A percentile compares a stretch with the other conserved stretches of the same genome.
Evolutionary conservation across 2,888 invertebrate species (phyloP).

Genomic region (Mesorhabditis spiculigera): DNA sequence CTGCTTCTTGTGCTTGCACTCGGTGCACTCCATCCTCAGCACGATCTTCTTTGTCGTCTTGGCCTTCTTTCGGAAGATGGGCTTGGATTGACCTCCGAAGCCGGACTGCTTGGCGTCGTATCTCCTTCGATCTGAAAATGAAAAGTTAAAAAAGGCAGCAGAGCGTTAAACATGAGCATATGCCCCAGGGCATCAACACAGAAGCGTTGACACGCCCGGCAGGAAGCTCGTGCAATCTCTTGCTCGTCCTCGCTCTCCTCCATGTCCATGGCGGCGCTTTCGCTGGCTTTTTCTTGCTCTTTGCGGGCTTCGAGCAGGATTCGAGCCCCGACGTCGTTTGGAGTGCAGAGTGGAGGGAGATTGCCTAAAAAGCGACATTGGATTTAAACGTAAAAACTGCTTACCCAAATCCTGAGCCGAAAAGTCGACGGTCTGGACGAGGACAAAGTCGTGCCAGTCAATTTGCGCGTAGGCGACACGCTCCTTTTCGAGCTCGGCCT

Average conservation of each 20-base stretch:
- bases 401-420: slow-evolving; percentile 85
- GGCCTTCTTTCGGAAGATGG: slow-evolving; percentile 94
- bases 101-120: slow-evolving; percentile 99
- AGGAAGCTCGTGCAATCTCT: slow-evolving; percentile 4
- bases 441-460: slow-evolving; percentile 99
- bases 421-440: slow-evolving; percentile 98
- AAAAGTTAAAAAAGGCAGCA: too few relatives aligned
- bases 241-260: slow-evolving; percentile 49
- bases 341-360: slow-evolving; percentile 64
- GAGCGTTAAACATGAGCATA: too few relatives aligned
- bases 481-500: slow-evolving; percentile 90
- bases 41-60: slow-evolving; percentile 99
- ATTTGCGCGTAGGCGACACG: slow-evolving; percentile 85
- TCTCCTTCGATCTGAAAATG: slow-evolving; percentile 69
- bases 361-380: slow-evolving; percentile 48
- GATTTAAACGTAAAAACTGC: slow-evolving; percentile 3
- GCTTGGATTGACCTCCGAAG: slow-evolving; percentile 99
- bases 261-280: slow-evolving; percentile 56
- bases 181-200: too few relatives aligned
- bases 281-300: slow-evolving; percentile 46
- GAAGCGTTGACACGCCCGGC: background rate
- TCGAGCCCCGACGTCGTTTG: slow-evolving; percentile 64
- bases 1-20: slow-evolving; percentile 89
- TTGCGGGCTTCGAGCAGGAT: slow-evolving; percentile 62
- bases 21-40: slow-evolving; percentile 95